These are phyloP conservation scores for Thunnus thynnus DNA, from an alignment of 2,113 vertebrate species.

Conservation along the genomic window DNA sequence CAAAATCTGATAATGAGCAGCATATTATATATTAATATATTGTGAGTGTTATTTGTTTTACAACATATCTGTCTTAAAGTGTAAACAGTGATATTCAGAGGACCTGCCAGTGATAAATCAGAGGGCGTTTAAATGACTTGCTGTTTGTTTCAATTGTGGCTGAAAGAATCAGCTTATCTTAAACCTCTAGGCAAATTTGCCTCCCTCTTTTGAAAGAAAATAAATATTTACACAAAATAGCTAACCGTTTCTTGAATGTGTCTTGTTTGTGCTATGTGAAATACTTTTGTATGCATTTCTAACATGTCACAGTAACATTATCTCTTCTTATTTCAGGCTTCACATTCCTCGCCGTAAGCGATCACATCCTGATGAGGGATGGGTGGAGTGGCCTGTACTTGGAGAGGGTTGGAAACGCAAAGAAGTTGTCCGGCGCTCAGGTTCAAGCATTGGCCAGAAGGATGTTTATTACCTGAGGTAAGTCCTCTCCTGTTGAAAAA, in stretches of 20 bases:
- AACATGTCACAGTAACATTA: background rate
- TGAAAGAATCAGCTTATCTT: background rate
- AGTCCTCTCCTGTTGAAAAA: background rate
- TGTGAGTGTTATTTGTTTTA: too few species aligned
- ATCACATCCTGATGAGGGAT: constrained; percentile 82
- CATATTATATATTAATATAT: too few species aligned
- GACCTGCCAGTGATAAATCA: background rate
- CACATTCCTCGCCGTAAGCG: constrained; percentile 50
- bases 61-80: too few species aligned
- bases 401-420: constrained; percentile 92
- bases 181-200: background rate
- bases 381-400: constrained; percentile 88
- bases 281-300: background rate
- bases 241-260: background rate
- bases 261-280: constrained; percentile 4
- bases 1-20: background rate
- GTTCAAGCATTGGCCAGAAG: constrained; percentile 86
- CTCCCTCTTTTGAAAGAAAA: background rate
- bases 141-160: background rate
- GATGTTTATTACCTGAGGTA: constrained; percentile 93
- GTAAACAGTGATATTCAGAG: too few species aligned
- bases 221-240: background rate
- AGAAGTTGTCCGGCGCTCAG: constrained; percentile 88
- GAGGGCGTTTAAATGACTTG: too few species aligned
- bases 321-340: constrained; percentile 33